Evolutionary conservation across 2,888 invertebrate species (phyloP).

Genomic region (Drosophila diplacantha): DNA sequence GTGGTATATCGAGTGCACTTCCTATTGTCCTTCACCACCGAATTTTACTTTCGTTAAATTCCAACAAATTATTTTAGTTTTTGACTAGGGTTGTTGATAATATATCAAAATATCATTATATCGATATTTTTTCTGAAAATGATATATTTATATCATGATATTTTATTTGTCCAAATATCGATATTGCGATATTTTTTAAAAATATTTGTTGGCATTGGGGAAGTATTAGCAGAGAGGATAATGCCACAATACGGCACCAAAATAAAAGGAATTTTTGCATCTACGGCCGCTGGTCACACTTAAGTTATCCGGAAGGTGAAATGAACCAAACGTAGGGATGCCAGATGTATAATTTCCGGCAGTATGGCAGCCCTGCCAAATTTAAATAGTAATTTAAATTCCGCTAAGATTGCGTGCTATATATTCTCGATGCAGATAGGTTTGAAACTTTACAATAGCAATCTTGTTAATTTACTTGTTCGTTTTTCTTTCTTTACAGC

Average conservation of each 20-base stretch:
- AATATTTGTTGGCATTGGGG: no score
- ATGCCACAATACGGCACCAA: no score
- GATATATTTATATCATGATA: no score
- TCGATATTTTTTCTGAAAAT: no score
- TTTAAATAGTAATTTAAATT: neutral
- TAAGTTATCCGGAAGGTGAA: no score
- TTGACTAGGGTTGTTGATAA: no score
- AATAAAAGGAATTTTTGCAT: neutral
- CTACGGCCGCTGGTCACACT: neutral
- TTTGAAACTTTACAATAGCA: neutral
- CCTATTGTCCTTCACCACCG: neutral
- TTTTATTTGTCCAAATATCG: no score
- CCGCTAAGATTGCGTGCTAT: neutral
- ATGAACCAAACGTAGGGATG: neutral
- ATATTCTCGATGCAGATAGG: neutral
- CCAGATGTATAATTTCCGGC: neutral
- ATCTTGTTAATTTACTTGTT: neutral
- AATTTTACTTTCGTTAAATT: neutral
- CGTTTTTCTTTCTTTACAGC: conserved; percentile 55
- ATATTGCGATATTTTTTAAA: no score
- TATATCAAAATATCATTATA: no score
- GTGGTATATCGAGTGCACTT: neutral
- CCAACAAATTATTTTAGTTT: neutral
- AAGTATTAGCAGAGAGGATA: no score
- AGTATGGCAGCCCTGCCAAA: neutral